Base-by-base conservation (phyloP, 2,888 invertebrate species). In the Chamaedrilus cognettii region DNA sequence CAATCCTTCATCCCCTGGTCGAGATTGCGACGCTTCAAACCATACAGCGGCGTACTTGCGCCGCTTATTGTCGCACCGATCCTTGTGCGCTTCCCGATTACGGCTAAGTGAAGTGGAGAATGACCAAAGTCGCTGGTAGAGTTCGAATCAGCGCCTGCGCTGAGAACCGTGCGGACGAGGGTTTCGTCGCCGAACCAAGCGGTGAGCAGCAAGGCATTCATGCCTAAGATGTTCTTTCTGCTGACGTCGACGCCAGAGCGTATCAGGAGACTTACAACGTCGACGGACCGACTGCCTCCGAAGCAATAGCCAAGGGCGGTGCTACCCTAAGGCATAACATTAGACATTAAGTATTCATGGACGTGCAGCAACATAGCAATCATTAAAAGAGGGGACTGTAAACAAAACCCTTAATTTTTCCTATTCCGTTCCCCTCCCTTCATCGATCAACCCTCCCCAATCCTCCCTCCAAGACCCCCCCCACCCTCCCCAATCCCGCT, bases 281-380 rank as follows among this genome's bases (percentile, higher is more conserved):
- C 50, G 7, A 34, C 31, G 1, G 26, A 7, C 15, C 62, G 31
- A 35, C 66, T 62, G 32, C 73, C 74, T 67, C 75, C 75, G 64
- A 75, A 75, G n/a, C 70, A 70, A 60, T 75, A 75, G 11, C 75
- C 75, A 31, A 75, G 67, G 11, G 74, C 72, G 1, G 75, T 74
- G 68, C 73, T 73, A 62, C 71, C 63, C 63, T n/a, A n/a, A n/a
- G n/a, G n/a, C n/a, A n/a, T n/a, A n/a, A n/a, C n/a, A n/a, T n/a
- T n/a, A n/a, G n/a, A n/a, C n/a, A n/a, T n/a, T n/a, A n/a, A n/a
- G n/a, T n/a, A n/a, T n/a, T n/a, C n/a, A n/a, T n/a, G n/a, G n/a
- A n/a, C n/a, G n/a, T n/a, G n/a, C n/a, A n/a, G n/a, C n/a, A n/a
- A n/a, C n/a, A n/a, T n/a, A n/a, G n/a, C n/a, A n/a, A n/a, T n/a